Evolutionary conservation across 37 sponge, comb jelly and placozoan genomes (phyloP).

Genomic region (Spongilla lacustris): DNA sequence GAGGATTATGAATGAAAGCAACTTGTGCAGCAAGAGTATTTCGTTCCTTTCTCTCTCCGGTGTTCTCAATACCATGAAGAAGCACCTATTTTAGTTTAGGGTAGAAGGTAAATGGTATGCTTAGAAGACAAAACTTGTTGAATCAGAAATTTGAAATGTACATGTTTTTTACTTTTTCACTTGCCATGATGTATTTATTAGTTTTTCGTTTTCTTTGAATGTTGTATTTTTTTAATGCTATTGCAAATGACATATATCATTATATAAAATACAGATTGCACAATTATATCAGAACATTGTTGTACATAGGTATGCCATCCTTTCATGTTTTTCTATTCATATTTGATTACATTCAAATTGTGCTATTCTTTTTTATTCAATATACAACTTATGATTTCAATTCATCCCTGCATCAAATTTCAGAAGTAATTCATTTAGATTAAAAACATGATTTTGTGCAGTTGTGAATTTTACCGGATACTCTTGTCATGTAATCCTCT

Average conservation of each 20-base stretch:
- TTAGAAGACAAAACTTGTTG: neutral
- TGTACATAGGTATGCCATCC: slow-evolving; percentile 1
- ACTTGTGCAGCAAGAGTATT: slow-evolving; percentile 10
- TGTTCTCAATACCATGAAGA: neutral
- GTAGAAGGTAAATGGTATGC: neutral
- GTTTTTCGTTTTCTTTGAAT: neutral
- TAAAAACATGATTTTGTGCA: neutral
- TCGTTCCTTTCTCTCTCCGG: slow-evolving; percentile 14
- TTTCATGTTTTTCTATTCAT: neutral
- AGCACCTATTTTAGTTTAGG: slow-evolving; percentile 14
- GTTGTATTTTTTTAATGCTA: neutral
- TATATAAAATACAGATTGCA: neutral
- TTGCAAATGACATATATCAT: too few relatives aligned
- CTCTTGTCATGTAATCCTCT: neutral
- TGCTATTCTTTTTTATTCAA: neutral
- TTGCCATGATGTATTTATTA: neutral
- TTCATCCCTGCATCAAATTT: neutral
- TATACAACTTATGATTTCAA: neutral
- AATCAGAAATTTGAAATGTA: neutral
- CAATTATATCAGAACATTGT: neutral
- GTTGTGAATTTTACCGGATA: slow-evolving; percentile 1
- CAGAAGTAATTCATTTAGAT: neutral
- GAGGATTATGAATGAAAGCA: slow-evolving; percentile 15
- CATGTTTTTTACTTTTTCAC: slow-evolving; percentile 1
- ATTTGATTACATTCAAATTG: neutral